Evolutionary conservation across 2,113 vertebrate species (phyloP).

Genomic region (Chloroceryle aenea): DNA sequence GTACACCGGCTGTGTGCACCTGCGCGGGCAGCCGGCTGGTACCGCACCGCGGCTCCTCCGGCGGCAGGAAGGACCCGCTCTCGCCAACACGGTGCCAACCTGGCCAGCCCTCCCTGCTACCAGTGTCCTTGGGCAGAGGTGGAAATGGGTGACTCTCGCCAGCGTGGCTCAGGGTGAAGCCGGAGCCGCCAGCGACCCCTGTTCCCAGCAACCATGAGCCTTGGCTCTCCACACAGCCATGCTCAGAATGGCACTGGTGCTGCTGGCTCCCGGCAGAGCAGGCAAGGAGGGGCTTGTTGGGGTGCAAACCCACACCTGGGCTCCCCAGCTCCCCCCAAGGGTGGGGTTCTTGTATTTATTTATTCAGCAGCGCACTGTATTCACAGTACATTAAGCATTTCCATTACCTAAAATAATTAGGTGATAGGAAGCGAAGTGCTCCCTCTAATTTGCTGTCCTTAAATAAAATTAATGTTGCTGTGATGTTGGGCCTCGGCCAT

Average conservation of each 20-base stretch:
- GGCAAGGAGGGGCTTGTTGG: not conserved
- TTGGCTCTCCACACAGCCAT: fast-evolving
- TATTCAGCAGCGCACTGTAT: constrained; percentile 73
- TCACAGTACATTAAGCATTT: constrained; percentile 88
- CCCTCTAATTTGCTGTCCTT: constrained; percentile 84
- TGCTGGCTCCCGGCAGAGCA: fast-evolving
- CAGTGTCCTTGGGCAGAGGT: not conserved
- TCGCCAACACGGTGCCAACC: fast-evolving
- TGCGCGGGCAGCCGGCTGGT: fast-evolving
- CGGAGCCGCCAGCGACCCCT: fast-evolving
- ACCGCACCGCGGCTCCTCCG: fast-evolving
- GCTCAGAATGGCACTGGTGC: fast-evolving
- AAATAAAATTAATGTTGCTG: constrained; percentile 84
- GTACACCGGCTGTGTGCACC: not conserved
- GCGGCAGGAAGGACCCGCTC: not conserved
- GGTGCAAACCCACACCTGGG: not conserved
- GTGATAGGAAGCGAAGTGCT: constrained; percentile 79
- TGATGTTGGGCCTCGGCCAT: constrained; percentile 76
- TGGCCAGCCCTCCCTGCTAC: not conserved
- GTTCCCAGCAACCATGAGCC: fast-evolving
- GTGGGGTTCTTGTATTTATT: constrained; percentile 67
- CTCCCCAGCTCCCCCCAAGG: constrained; percentile 1
- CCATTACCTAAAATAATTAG: constrained; percentile 89
- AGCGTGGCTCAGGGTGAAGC: not conserved
- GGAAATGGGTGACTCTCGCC: not conserved